Conservation (phyloP, 2,797 vertebrate genomes). For the Pitangus sulphuratus region DNA sequence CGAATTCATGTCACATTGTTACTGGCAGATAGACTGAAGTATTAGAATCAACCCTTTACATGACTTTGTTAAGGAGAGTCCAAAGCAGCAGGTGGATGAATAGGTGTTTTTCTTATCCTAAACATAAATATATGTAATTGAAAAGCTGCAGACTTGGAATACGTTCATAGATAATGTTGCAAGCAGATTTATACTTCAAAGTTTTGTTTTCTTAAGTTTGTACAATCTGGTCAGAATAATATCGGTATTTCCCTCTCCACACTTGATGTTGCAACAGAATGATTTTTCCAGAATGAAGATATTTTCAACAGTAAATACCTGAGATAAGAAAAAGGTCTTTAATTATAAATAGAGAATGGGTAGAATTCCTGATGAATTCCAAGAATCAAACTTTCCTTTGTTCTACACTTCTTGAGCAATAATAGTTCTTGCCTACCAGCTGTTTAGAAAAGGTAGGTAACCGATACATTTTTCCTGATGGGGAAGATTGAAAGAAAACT, state of each 20-base stretch:
- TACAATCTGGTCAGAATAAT: neutral
- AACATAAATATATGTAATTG: neutral
- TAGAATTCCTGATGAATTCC: neutral
- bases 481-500: neutral
- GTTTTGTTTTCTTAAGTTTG: neutral
- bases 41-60: neutral
- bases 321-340: neutral
- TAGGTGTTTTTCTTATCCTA: neutral
- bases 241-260: fast-evolving
- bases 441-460: neutral
- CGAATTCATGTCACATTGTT: neutral
- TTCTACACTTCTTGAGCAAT: neutral
- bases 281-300: neutral
- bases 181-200: neutral
- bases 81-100: neutral
- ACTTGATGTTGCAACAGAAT: neutral
- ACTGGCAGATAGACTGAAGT: neutral
- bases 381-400: neutral
- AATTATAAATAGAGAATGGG: neutral
- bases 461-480: neutral
- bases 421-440: neutral
- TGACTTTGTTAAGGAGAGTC: neutral
- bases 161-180: neutral
- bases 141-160: neutral
- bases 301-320: neutral